phyloP scores from a whole-genome alignment of 2,888 invertebrate species.

The Rotaria socialis region DNA sequence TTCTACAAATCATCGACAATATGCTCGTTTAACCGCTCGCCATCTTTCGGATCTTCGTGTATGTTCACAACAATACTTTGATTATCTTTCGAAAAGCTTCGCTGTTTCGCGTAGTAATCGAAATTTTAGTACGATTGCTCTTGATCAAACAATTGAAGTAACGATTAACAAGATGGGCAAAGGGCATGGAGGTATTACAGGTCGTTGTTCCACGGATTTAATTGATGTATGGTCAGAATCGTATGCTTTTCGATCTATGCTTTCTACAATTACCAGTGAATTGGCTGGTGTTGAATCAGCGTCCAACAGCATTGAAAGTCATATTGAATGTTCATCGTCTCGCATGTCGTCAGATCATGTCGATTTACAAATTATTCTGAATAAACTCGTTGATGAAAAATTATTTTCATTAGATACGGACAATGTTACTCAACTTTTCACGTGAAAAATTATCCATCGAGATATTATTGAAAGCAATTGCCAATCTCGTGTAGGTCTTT shows the following conservation, averaged over 20 bases:
- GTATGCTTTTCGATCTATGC: background rate
- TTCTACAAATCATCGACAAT: background rate
- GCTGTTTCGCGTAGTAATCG: background rate
- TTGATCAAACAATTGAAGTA: background rate
- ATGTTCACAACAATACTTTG: background rate
- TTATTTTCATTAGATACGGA: background rate
- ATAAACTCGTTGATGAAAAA: background rate
- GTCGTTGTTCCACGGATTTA: background rate
- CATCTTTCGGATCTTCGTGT: background rate
- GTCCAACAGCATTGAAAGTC: background rate
- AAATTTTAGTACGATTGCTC: background rate
- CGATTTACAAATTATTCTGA: background rate
- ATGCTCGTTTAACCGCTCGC: background rate
- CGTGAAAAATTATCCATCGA: background rate
- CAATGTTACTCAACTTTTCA: background rate
- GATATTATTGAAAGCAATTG: background rate
- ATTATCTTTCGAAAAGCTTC: background rate
- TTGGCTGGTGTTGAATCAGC: background rate
- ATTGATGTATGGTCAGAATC: background rate
- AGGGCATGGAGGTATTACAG: background rate
- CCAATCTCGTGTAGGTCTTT: too few relatives aligned
- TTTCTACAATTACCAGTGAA: background rate
- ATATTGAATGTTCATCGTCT: background rate
- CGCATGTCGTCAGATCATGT: background rate
- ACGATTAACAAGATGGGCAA: background rate